phyloP scores from a whole-genome alignment of 2,888 invertebrate genomes.

The Drosophila formosana region DNA sequence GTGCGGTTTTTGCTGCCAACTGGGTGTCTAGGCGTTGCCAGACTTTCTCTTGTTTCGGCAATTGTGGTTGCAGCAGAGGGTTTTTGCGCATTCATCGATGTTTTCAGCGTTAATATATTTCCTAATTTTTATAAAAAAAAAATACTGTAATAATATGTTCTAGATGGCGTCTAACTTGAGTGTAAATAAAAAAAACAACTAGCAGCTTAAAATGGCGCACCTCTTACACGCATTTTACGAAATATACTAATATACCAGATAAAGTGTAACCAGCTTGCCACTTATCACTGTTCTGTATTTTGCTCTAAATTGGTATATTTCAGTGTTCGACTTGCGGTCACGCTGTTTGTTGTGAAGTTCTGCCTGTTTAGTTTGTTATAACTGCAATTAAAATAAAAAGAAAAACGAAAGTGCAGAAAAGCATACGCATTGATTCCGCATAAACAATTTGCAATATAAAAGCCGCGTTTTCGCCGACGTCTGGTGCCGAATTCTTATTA shows the following conservation, averaged over 20 bases:
- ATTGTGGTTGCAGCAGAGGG: no score
- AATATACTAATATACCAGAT: not conserved
- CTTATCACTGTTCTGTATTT: not conserved
- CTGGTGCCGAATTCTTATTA: conserved; percentile 46
- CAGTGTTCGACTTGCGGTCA: not conserved
- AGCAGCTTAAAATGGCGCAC: no score
- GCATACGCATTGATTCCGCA: conserved; percentile 28
- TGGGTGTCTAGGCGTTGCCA: conserved; percentile 10
- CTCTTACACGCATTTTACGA: not conserved
- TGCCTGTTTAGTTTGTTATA: conserved; percentile 8
- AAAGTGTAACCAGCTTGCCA: not conserved
- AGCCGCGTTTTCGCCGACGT: conserved; percentile 49
- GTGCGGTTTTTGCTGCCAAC: conserved; percentile 15
- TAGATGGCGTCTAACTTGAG: no score
- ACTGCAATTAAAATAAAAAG: conserved; percentile 40
- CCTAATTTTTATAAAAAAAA: no score
- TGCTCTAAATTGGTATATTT: not conserved
- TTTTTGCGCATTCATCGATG: no score
- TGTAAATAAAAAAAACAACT: no score
- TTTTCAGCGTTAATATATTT: no score
- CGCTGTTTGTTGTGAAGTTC: not conserved
- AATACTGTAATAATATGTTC: no score
- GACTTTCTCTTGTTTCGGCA: not conserved
- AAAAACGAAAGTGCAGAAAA: not conserved
- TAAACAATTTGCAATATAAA: conserved; percentile 36